Conservation (phyloP, 2,113 vertebrate genomes). For the Pterocles gutturalis region DNA sequence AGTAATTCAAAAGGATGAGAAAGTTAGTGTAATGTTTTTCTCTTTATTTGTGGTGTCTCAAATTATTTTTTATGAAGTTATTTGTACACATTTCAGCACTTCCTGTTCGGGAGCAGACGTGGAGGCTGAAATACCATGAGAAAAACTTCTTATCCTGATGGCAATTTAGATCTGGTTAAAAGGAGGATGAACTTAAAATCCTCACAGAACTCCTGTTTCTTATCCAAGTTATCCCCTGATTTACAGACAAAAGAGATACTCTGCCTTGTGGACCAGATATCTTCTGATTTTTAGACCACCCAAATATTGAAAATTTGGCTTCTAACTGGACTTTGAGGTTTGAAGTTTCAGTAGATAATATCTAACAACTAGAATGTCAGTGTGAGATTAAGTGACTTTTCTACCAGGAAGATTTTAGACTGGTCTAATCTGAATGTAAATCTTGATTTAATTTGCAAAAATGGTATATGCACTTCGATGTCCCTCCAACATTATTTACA, state of each 20-base stretch:
- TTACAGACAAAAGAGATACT: background rate
- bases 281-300: constrained; percentile 7
- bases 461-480: background rate
- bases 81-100: constrained; percentile 55
- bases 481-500: background rate
- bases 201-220: background rate
- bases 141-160: constrained; percentile 57
- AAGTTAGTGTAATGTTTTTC: constrained; percentile 47
- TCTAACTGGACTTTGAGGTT: background rate
- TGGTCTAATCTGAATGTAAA: background rate
- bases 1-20: constrained; percentile 49
- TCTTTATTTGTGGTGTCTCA: constrained; percentile 44
- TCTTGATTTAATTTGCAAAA: background rate
- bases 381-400: background rate
- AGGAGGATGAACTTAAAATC: constrained; percentile 15
- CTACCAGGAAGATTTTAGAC: background rate
- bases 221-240: background rate
- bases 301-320: background rate
- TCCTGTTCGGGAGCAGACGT: constrained; percentile 54
- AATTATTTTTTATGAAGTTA: constrained; percentile 60
- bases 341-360: background rate
- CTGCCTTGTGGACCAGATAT: background rate
- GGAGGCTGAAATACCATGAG: constrained; percentile 57
- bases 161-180: constrained; percentile 30
- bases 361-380: background rate